Conservation (phyloP, 2,113 vertebrate genomes). For the Sinocyclocheilus anshuiensis region DNA sequence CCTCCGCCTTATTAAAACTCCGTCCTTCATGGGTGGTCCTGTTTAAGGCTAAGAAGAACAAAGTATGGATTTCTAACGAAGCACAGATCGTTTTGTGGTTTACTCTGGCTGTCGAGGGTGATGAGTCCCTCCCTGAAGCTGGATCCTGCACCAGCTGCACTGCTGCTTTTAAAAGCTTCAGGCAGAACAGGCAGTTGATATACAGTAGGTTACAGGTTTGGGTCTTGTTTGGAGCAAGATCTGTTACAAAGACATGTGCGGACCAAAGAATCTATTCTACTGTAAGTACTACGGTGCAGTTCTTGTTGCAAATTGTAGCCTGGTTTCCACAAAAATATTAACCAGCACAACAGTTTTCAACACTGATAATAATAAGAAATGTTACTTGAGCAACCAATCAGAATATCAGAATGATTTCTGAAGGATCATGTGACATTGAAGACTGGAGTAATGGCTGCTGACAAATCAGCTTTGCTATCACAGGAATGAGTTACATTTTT, state of each 20-base stretch:
- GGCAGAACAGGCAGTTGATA: neutral
- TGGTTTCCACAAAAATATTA: neutral
- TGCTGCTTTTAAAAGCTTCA: neutral
- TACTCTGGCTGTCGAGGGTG: conserved; percentile 13
- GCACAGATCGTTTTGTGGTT: conserved; percentile 15
- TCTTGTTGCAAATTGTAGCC: neutral
- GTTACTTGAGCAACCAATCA: neutral
- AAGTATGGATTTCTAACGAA: conserved; percentile 35
- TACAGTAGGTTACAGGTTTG: neutral
- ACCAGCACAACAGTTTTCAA: neutral
- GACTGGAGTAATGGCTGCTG: neutral
- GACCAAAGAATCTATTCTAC: neutral
- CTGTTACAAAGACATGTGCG: conserved; percentile 7
- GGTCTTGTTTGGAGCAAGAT: conserved; percentile 11
- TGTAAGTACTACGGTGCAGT: neutral
- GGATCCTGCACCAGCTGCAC: conserved; percentile 26
- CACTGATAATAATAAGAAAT: neutral
- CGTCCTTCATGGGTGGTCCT: conserved; percentile 30
- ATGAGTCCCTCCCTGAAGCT: conserved; percentile 34
- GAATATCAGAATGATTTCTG: neutral
- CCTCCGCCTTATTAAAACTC: conserved; percentile 4
- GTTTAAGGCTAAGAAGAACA: conserved; percentile 32
- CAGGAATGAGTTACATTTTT: too few species aligned
- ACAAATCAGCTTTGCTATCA: too few species aligned
- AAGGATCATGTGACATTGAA: neutral